Evolutionary conservation across 2,888 invertebrate genomes (phyloP), one percentile per base, ranked within the genome.

Genomic region (Parelbella ahira): DNA sequence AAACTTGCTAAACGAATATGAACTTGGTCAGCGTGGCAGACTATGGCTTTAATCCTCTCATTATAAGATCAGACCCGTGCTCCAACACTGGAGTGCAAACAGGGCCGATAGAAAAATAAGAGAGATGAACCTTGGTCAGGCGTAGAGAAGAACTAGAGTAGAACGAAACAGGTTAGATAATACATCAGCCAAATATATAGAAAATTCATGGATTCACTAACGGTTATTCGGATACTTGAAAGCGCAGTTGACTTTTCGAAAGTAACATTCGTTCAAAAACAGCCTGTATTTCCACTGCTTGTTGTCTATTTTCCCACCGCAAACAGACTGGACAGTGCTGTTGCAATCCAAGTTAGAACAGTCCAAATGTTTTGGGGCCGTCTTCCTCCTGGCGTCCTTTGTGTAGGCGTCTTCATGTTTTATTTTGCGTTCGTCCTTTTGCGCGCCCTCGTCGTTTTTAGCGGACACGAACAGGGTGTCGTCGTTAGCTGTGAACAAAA

Each of bases 221-320:
- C 86, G 59, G 23, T 78, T 86, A 1, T 48, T 30, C 1, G 59
- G 60, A 45, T 73, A 61, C 19, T 52, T 71, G 24, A 86, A 80
- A 0, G 52, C 68, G 24, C 86, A 86, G 9, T 84, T 86, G 0
- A 86, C 86, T 50, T 82, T 84, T 6, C 73, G 63, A 3, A 73
- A 83, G 19, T 55, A 84, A 25, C 86, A 86, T 0, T 79, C 73
- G 4, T 86, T 86, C 20, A 74, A 32, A 39, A 86, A 86, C 4
- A 81, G 7, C 30, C 86, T 63, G 25, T 71, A 71, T 37, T 51
- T 68, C 57, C 59, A 59, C 0, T 54, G 50, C 0, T 55, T 60
- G 15, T 67, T 56, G 0, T 77, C 67, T 0, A 61, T 30, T 51
- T 72, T 80, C 0, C 55, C 65, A 0, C 81, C 86, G 23, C 86